Evolutionary conservation across 2,797 vertebrate species (phyloP).

Genomic region (Acanthiza pusilla): DNA sequence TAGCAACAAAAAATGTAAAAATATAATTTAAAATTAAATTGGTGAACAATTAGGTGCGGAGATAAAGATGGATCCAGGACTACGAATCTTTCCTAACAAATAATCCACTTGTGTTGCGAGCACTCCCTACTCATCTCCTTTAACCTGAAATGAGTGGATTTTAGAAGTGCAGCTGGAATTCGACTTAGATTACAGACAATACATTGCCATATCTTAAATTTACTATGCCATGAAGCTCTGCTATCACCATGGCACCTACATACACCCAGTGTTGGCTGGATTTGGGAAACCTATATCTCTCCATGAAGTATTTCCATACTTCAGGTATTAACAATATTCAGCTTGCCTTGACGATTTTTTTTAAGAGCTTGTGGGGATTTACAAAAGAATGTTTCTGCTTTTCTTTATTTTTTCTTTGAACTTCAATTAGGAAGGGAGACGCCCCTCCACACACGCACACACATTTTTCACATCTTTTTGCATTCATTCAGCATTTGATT

Average conservation of each 20-base stretch:
- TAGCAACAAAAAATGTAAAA: background rate
- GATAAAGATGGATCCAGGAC: background rate
- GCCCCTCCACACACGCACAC: background rate
- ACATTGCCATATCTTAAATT: background rate
- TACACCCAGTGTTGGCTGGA: background rate
- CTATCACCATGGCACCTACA: rapidly evolving
- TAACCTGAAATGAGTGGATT: background rate
- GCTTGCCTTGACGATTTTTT: background rate
- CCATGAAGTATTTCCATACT: background rate
- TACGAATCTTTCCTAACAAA: background rate
- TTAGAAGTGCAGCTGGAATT: background rate
- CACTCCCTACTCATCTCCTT: background rate
- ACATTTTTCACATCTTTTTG: slow-evolving; percentile 31
- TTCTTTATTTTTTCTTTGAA: background rate
- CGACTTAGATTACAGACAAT: background rate
- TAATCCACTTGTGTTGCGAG: background rate
- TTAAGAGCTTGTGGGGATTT: background rate
- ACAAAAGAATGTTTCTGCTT: background rate
- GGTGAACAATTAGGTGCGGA: background rate
- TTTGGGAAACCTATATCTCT: background rate
- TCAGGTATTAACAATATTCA: background rate
- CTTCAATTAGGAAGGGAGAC: background rate
- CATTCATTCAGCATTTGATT: slow-evolving; percentile 40
- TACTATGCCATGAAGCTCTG: background rate
- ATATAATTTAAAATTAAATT: background rate